Evolutionary conservation across 1,140 invertebrate genomes (phyloP).

Genomic region (Apocrypta bakeri): DNA sequence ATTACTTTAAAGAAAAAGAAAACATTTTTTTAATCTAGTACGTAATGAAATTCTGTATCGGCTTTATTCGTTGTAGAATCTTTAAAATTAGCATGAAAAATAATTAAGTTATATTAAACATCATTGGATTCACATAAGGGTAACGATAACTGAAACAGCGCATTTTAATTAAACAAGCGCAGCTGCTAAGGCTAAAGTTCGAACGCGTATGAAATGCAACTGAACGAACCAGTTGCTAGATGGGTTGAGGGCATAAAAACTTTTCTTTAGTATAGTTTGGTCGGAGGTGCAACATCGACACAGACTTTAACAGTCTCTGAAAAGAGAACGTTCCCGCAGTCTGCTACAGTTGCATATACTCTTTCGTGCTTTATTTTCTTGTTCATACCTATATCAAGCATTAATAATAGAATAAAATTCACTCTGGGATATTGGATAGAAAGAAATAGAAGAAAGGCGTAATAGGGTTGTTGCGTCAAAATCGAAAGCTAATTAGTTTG

Average conservation of each 20-base stretch:
- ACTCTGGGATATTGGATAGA: no score
- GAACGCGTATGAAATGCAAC: background rate
- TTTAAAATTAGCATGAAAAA: background rate
- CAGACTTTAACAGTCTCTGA: background rate
- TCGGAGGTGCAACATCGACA: background rate
- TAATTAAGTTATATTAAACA: background rate
- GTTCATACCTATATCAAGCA: slow-evolving; percentile 55
- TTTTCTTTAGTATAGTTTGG: slow-evolving; percentile 11
- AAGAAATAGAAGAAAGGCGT: no score
- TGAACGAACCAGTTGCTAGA: slow-evolving; percentile 18
- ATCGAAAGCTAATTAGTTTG: no score
- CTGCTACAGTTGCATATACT: slow-evolving; percentile 10
- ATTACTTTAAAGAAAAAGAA: no score
- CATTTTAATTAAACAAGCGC: slow-evolving; percentile 26
- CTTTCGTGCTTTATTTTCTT: background rate
- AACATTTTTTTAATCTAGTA: no score
- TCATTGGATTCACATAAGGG: background rate
- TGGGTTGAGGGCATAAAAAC: slow-evolving; percentile 28
- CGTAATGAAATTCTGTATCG: background rate
- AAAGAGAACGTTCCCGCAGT: background rate
- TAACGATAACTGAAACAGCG: background rate
- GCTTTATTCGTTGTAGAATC: background rate
- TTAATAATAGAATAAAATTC: slow-evolving; percentile 61
- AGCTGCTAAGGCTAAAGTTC: slow-evolving; percentile 18
- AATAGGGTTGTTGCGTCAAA: no score